Base-by-base conservation (phyloP, 2,113 vertebrate genomes). In the Neoarius graeffei region DNA sequence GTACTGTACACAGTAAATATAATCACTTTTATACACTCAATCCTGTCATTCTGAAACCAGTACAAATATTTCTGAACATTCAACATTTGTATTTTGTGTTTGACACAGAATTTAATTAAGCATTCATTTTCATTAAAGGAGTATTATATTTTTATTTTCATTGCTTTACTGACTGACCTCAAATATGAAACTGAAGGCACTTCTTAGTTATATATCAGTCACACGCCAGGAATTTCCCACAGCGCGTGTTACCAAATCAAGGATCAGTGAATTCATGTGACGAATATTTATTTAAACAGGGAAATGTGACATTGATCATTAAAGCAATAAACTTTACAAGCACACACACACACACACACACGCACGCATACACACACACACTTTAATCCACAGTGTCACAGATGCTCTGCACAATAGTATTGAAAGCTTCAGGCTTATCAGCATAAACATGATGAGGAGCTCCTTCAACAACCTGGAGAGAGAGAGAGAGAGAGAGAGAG, bases 371-470 rank as follows among this genome's bases (percentile, higher is more conserved):
- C 76, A 79, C 76, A 76, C 73, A 76, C 71, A 81, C 1, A 57
- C 3, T 27, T 88, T 83, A 97, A 85, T 97, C 95, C 1, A 97
- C 94, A 0, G 95, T 93, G 89, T 96, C 92, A 66, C 97, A 98
- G 88, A 98, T 96, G 64, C 94, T 94, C 90, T 96, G 94, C 7
- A 98, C 96, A 85, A 95, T 91, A 19, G 86, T 89, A 80, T 98
- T 98, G 91, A 98, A 98, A 90, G 95, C 92, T 5, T 95, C 94
- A 0, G 97, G 96, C 88, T 97, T 96, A 93, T 98, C 97, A 0
- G 97, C 97, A 7, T 98, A 97, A 83, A 98, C 95, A 0, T 98
- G 96, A 91, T 98, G 97, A 0, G 97, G 96, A 0, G 97, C 97
- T 0, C 94, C 92, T 30, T 95, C 92, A 15, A 98, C 95, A 82